phyloP scores from a whole-genome alignment of 1,140 invertebrate genomes.

The Drosophila pseudoananassae region DNA sequence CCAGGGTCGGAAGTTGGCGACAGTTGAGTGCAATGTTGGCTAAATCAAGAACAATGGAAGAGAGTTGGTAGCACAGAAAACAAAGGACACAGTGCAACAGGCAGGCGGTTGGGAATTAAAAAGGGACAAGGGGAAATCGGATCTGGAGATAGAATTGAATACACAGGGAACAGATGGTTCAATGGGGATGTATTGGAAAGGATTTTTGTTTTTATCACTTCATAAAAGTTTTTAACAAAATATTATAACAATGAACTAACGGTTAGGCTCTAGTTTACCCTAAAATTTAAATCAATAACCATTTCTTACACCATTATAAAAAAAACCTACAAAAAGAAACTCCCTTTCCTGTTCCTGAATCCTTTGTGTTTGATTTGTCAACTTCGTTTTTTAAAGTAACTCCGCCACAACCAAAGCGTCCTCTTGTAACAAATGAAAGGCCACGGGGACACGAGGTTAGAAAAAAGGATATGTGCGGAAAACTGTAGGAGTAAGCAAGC shows the following conservation, averaged over 20 bases:
- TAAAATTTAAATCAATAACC: too few species aligned
- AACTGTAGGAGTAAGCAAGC: slow-evolving; percentile 26
- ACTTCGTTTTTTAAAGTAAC: slow-evolving; percentile 24
- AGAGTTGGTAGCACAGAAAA: slow-evolving; percentile 41
- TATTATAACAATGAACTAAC: neutral
- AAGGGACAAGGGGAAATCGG: neutral
- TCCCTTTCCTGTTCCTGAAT: neutral
- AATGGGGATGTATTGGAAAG: neutral
- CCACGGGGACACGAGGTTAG: slow-evolving; percentile 27
- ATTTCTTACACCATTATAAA: too few species aligned
- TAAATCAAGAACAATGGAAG: slow-evolving; percentile 22
- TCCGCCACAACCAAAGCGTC: slow-evolving; percentile 37
- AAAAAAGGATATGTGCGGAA: slow-evolving; percentile 21
- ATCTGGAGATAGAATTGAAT: slow-evolving; percentile 1
- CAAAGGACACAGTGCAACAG: slow-evolving; percentile 22
- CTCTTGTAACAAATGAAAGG: slow-evolving; percentile 34
- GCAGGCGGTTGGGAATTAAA: slow-evolving; percentile 6
- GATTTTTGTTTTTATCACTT: neutral
- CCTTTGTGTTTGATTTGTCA: neutral
- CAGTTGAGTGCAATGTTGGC: slow-evolving; percentile 58
- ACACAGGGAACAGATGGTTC: neutral
- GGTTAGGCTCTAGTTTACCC: too few species aligned
- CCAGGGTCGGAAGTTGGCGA: slow-evolving; percentile 56
- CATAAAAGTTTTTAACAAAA: neutral
- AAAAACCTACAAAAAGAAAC: too few species aligned